Conservation (phyloP, 2,113 vertebrate genomes). For the Plecturocebus donacophilus region DNA sequence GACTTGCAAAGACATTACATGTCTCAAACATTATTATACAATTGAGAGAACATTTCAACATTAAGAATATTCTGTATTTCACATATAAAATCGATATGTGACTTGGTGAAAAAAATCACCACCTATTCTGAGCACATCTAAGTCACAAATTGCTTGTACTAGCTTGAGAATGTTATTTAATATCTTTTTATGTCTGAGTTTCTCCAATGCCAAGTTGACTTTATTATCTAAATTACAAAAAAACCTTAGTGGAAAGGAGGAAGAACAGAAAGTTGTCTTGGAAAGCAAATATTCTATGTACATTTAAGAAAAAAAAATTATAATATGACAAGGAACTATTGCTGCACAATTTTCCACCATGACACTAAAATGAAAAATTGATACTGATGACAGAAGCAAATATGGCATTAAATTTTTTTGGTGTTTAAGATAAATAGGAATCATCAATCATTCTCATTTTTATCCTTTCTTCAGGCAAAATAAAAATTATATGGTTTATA, state of each 20-base stretch:
- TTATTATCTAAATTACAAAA: constrained; percentile 14
- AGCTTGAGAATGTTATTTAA: constrained; percentile 17
- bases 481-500: constrained; percentile 2
- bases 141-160: background rate
- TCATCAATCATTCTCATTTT: constrained; percentile 29
- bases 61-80: background rate
- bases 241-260: background rate
- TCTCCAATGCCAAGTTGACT: constrained; percentile 45
- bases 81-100: background rate
- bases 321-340: background rate
- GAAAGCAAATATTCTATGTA: constrained; percentile 6
- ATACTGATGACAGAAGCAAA: constrained; percentile 28
- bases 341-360: background rate
- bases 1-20: background rate
- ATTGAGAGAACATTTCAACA: constrained; percentile 5
- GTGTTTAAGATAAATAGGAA: constrained; percentile 20
- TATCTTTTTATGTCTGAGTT: background rate
- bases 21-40: background rate
- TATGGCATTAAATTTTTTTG: constrained; percentile 3
- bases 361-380: constrained; percentile 28
- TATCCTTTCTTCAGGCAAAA: constrained; percentile 30
- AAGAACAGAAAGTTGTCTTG: background rate
- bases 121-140: background rate
- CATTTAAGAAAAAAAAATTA: background rate
- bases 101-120: background rate